A percentile compares a stretch with the other conserved stretches of the same genome.
phyloP scores from a whole-genome alignment of 2,888 invertebrate genomes.

The Amphimallon solstitiale region DNA sequence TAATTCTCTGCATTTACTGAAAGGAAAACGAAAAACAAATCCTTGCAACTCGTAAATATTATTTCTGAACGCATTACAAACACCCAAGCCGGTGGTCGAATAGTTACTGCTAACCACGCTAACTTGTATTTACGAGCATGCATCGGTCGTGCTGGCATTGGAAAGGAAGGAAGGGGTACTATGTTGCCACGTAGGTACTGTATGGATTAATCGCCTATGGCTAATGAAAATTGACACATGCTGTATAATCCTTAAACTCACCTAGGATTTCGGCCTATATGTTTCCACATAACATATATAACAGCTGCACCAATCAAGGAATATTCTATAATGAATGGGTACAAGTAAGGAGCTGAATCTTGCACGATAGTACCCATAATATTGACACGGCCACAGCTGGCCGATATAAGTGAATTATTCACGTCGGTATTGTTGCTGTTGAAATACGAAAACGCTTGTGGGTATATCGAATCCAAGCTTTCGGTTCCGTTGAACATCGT shows the following conservation, averaged over 20 bases:
- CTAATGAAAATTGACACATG: too few relatives aligned
- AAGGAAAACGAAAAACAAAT: too few relatives aligned
- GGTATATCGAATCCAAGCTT: slow-evolving; percentile 55
- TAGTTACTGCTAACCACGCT: too few relatives aligned
- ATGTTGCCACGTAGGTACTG: too few relatives aligned
- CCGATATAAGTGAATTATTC: slow-evolving; percentile 56
- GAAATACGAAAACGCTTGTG: slow-evolving; percentile 53
- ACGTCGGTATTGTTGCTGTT: slow-evolving; percentile 44
- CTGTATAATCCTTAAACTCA: slow-evolving; percentile 62
- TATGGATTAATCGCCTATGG: too few relatives aligned
- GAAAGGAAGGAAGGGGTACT: too few relatives aligned
- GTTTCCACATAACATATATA: slow-evolving; percentile 96
- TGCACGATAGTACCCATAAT: slow-evolving; percentile 94
- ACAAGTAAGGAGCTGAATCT: slow-evolving; percentile 93
- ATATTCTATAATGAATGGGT: slow-evolving; percentile 96
- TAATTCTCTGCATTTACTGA: too few relatives aligned
- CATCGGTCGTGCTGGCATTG: too few relatives aligned
- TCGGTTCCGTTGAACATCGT: slow-evolving; percentile 46
- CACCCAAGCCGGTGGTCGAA: too few relatives aligned
- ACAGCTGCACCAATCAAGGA: slow-evolving; percentile 95
- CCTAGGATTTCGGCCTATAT: slow-evolving; percentile 89
- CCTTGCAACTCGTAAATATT: too few relatives aligned
- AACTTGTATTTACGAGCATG: too few relatives aligned
- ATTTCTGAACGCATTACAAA: too few relatives aligned
- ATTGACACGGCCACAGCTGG: slow-evolving; percentile 82